Base-by-base conservation (phyloP, 2,797 vertebrate species). In the Gymnocypris eckloni region DNA sequence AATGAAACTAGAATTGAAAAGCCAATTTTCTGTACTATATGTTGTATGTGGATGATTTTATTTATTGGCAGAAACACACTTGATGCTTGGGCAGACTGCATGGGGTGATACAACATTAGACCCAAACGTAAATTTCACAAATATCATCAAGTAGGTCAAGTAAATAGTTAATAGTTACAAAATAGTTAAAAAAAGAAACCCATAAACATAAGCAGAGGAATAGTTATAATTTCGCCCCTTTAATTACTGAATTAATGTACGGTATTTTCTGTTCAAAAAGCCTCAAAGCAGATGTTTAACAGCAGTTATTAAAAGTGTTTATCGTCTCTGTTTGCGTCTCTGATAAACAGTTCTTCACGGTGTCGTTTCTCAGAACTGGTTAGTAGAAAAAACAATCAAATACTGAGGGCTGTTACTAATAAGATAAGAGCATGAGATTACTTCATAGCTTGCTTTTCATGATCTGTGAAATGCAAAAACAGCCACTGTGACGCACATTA, bases 311-410 rank as follows among this genome's bases (percentile, higher is more conserved):
- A 61, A 79, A 41, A 4, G 52, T n/a, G 75, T 82, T 67, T 83
- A 25, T 61, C 6, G 56, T n/a, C 37, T 71, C 52, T 59, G 50
- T 39, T 28, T 22, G 25, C 16, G 16, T 64, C 39, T 37, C 54
- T 83, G 28, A 61, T 67, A 76, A 83, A 76, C 41, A 50, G 43
- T 39, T 73, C 56, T 66, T 52, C 59, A 50, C 39, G 2, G 67
- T 73, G 25, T 83, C 33, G 13, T 66, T 83, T 52, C 28, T 25
- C 7, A 66, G 56, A 75, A 45, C 50, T 73, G 25, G 4, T 50
- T 9, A 22, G 54, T 45, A 9, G 67, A 82, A 71, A 82, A 50
- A n/a, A 41, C 73, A 56, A 13, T 39, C 6, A n/a, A 28, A 54
- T 9, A 15, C 28, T 67, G 28, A 82, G 37, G 28, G 6, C 18